Evolutionary conservation across 2,113 vertebrate genomes (phyloP).

Genomic region (Esox niger): DNA sequence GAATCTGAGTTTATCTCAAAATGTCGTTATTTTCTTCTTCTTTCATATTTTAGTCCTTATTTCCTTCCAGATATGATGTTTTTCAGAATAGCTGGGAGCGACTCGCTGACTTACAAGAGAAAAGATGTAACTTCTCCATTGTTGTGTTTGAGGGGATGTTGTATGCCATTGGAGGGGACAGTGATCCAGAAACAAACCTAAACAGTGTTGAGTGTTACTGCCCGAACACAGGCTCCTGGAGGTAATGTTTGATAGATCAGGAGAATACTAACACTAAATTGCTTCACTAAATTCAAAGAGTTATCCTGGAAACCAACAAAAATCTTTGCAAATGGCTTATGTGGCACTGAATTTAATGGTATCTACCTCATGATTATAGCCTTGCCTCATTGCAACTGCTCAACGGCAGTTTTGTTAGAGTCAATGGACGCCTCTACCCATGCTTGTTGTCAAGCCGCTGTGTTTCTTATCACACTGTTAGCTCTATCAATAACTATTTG

Average conservation of each 20-base stretch:
- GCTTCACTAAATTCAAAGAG: too few species aligned
- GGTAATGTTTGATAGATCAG: conserved; percentile 37
- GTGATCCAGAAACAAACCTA: conserved; percentile 31
- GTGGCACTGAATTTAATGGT: too few species aligned
- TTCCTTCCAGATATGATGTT: conserved; percentile 60
- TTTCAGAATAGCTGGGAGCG: conserved; percentile 61
- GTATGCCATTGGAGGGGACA: conserved; percentile 65
- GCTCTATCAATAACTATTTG: too few species aligned
- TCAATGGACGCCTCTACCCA: too few species aligned
- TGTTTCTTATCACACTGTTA: too few species aligned
- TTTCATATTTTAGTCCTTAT: not conserved
- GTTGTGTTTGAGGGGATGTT: conserved; percentile 55
- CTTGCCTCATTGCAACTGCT: too few species aligned
- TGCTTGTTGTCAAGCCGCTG: too few species aligned
- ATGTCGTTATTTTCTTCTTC: not conserved
- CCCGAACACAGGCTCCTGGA: conserved; percentile 65
- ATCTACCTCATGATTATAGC: too few species aligned
- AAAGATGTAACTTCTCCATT: conserved; percentile 59
- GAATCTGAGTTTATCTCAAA: not conserved
- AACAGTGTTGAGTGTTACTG: conserved; percentile 68
- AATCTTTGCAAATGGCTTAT: too few species aligned
- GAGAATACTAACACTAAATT: not conserved
- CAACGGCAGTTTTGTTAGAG: too few species aligned
- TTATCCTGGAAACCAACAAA: too few species aligned
- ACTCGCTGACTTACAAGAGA: conserved; percentile 60